phyloP scores from a whole-genome alignment of 92 coral and sea anemone genomes.

The Zoanthus solanderi region DNA sequence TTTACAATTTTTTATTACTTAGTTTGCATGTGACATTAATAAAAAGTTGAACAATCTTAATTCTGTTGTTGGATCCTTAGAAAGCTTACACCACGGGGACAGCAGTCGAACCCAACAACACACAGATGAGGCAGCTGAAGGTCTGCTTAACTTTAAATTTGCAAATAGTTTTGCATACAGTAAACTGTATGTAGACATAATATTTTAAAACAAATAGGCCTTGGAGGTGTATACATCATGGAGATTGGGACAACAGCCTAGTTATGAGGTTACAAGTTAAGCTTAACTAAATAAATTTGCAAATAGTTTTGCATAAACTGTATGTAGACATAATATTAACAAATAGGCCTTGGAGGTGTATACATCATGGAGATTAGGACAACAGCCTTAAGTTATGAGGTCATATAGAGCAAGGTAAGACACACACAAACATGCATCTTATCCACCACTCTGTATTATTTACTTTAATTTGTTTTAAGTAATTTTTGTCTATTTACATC shows the following conservation, averaged over 20 bases:
- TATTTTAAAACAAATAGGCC: not conserved
- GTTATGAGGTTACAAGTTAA: too few relatives aligned
- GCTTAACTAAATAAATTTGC: not conserved
- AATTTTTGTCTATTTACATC: too few relatives aligned
- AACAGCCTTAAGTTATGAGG: too few relatives aligned
- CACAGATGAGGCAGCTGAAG: constrained; percentile 84
- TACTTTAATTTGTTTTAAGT: too few relatives aligned
- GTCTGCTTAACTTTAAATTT: constrained; percentile 15
- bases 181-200: not conserved
- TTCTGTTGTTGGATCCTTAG: constrained; percentile 35
- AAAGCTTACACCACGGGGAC: constrained; percentile 74
- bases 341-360: not conserved
- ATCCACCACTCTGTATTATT: too few relatives aligned
- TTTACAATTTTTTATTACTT: too few relatives aligned
- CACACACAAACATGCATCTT: too few relatives aligned
- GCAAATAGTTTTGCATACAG: not conserved
- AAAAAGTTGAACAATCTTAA: not conserved
- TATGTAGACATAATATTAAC: not conserved
- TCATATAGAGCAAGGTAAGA: too few relatives aligned
- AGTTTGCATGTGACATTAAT: not conserved
- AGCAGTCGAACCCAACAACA: constrained; percentile 74
- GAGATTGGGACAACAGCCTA: too few relatives aligned
- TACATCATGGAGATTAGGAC: too few relatives aligned
- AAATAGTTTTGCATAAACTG: not conserved
- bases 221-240: too few relatives aligned